Percentiles rank a stretch among this genome's conserved stretches.
Conservation (phyloP, 2,888 invertebrate genomes). For the Electrophaes corylata region DNA sequence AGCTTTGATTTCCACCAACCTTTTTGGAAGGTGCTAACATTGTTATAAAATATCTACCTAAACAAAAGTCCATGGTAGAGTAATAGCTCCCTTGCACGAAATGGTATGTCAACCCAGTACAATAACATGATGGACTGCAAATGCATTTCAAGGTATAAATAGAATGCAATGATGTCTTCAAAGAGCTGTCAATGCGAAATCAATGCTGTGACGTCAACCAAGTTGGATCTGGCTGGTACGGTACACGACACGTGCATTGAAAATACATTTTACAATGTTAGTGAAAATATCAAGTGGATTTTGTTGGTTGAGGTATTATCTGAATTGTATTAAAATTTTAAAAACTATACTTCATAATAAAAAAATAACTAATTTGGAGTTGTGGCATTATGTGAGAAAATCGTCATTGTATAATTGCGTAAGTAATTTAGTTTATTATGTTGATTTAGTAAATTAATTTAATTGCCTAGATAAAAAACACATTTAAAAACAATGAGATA, state of each 20-base stretch:
- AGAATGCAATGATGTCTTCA: constrained; percentile 32
- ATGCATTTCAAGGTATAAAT: constrained; percentile 30
- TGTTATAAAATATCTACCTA: background rate
- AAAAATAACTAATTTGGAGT: background rate
- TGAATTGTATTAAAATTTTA: background rate
- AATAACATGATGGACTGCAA: constrained; percentile 18
- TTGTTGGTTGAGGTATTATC: background rate
- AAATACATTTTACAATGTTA: constrained; percentile 12
- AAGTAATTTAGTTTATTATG: too few relatives aligned
- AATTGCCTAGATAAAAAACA: too few relatives aligned
- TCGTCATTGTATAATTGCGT: too few relatives aligned
- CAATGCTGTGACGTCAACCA: constrained; percentile 43
- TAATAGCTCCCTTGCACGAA: constrained; percentile 1
- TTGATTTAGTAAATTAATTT: too few relatives aligned
- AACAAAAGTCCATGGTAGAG: background rate
- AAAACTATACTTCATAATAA: background rate
- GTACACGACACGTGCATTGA: constrained; percentile 25
- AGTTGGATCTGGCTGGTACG: constrained; percentile 15
- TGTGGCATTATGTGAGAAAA: too few relatives aligned
- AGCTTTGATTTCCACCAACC: background rate
- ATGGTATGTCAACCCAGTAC: background rate
- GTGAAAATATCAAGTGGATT: constrained; percentile 5
- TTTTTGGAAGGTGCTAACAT: background rate
- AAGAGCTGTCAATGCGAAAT: constrained; percentile 41
- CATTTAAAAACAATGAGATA: too few relatives aligned